Evolutionary conservation across 2,113 vertebrate genomes (phyloP).

Genomic region (Ageneiosus marmoratus): DNA sequence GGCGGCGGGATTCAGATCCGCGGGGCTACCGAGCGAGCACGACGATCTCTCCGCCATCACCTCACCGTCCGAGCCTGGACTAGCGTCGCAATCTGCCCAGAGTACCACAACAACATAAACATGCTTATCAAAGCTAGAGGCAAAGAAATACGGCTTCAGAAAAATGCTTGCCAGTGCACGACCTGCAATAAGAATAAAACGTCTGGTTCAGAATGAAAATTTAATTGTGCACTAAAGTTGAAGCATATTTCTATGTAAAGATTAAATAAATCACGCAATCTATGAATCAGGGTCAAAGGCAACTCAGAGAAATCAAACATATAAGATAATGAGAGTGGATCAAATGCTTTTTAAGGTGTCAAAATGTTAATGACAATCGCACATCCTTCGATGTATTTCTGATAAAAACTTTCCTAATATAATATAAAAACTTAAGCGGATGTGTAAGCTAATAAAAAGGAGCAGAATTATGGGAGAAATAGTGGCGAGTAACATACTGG

Average conservation of each 20-base stretch:
- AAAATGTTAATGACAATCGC: background rate
- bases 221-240: too few relatives aligned
- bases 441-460: background rate
- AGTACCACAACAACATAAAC: slow-evolving; percentile 22
- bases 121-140: slow-evolving; percentile 49
- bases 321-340: background rate
- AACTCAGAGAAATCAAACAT: background rate
- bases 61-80: slow-evolving; percentile 91
- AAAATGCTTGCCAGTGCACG: background rate
- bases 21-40: slow-evolving; percentile 88
- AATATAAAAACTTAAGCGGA: background rate
- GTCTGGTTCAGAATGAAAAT: background rate
- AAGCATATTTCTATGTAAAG: too few relatives aligned
- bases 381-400: background rate
- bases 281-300: background rate
- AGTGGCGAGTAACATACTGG: background rate
- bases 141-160: background rate
- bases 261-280: background rate
- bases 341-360: background rate
- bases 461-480: background rate
- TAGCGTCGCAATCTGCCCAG: slow-evolving; percentile 90
- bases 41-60: slow-evolving; percentile 88
- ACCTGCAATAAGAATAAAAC: background rate
- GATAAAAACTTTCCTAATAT: background rate
- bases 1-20: slow-evolving; percentile 81